Conservation (phyloP, 2,888 invertebrate genomes). For the Pyrocoelia pectoralis region DNA sequence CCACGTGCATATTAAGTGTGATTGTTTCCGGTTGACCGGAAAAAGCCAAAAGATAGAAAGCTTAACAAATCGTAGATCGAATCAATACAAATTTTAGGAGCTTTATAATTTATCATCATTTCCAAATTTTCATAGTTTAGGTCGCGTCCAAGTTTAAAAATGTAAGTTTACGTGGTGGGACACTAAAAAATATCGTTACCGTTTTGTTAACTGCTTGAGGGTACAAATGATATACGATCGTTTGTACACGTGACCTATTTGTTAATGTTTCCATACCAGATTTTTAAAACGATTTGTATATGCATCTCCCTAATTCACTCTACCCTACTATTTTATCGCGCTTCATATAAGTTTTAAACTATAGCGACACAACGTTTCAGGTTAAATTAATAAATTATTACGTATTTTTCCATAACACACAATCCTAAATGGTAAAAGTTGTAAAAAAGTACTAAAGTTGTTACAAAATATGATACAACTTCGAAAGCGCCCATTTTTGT, state of each 20-base stretch:
- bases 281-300: slow-evolving; percentile 9
- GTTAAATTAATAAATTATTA: too few species aligned
- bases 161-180: too few species aligned
- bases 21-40: slow-evolving; percentile 57
- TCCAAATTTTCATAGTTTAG: not conserved
- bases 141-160: too few species aligned
- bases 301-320: not conserved
- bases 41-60: slow-evolving; percentile 44
- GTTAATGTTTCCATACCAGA: slow-evolving; percentile 36
- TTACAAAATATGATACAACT: too few species aligned
- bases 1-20: slow-evolving; percentile 54
- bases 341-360: not conserved
- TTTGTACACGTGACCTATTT: slow-evolving; percentile 36
- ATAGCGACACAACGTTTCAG: not conserved
- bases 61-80: slow-evolving; percentile 1
- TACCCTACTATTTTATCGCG: not conserved
- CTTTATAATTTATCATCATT: not conserved
- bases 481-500: too few species aligned
- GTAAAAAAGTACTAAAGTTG: too few species aligned
- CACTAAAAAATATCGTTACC: slow-evolving; percentile 25
- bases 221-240: slow-evolving; percentile 24
- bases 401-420: too few species aligned
- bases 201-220: slow-evolving; percentile 30
- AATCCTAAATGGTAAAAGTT: too few species aligned
- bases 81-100: not conserved